phyloP scores from a whole-genome alignment of 2,113 vertebrate genomes.

The human (Homo sapiens) region DNA sequence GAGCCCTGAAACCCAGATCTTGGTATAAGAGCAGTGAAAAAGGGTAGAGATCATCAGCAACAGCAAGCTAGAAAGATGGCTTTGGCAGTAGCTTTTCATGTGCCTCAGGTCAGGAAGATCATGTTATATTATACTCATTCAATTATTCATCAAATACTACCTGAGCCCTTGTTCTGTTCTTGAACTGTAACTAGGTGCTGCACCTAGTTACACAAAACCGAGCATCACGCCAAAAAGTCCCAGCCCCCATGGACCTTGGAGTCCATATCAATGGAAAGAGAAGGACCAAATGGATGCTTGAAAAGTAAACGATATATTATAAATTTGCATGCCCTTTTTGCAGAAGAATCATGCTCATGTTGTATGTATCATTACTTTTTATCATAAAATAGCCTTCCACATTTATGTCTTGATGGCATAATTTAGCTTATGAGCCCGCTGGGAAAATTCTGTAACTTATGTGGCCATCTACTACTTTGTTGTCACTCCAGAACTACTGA shows the following conservation, averaged over 20 bases:
- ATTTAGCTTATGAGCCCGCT: conserved; percentile 16
- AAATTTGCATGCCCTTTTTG: conserved; percentile 17
- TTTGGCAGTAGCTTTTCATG: not conserved
- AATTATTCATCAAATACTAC: not conserved
- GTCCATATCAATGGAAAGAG: not conserved
- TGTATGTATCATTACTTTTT: conserved; percentile 59
- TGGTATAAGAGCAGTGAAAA: not conserved
- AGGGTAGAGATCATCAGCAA: not conserved
- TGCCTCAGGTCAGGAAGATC: not conserved
- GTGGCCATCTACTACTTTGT: not conserved
- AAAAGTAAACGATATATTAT: conserved; percentile 22
- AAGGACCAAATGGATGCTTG: not conserved
- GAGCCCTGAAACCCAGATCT: not conserved
- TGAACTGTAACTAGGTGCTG: not conserved
- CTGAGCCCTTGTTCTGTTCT: not conserved
- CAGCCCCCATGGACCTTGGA: not conserved
- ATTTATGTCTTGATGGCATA: conserved; percentile 44
- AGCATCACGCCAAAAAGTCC: not conserved
- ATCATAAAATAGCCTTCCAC: conserved; percentile 44
- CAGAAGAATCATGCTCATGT: conserved; percentile 38
- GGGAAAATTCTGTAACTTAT: not conserved
- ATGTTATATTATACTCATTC: not conserved
- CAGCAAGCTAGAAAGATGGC: not conserved
- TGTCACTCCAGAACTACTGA: not conserved
- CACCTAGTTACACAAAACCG: not conserved